phyloP scores from a whole-genome alignment of 2,113 vertebrate species.

The Aleadryas rufinucha region DNA sequence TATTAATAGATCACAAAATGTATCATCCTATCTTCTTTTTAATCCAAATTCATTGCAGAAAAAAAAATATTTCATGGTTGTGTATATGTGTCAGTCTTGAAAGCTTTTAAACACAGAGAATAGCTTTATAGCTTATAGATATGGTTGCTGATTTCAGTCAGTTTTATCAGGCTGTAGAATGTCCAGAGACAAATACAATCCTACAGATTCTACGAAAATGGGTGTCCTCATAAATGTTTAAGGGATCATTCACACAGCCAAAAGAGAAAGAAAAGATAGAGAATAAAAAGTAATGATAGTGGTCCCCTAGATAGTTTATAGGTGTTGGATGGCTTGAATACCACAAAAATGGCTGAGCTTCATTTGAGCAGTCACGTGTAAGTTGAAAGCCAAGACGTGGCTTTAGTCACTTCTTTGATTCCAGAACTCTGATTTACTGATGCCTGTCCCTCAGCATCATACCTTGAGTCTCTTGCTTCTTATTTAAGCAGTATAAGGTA shows the following conservation, averaged over 20 bases:
- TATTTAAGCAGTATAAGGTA: neutral
- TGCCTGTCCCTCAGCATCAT: neutral
- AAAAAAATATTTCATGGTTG: neutral
- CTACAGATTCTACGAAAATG: neutral
- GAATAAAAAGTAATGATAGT: neutral
- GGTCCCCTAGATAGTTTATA: neutral
- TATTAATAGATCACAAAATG: neutral
- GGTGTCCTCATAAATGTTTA: neutral
- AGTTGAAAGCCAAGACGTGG: neutral
- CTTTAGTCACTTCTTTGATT: neutral
- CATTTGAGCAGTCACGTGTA: neutral
- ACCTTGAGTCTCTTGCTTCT: neutral
- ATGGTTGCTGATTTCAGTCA: neutral
- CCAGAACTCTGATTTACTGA: neutral
- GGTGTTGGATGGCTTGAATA: neutral
- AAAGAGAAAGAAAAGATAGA: neutral
- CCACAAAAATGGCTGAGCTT: neutral
- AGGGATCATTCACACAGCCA: neutral
- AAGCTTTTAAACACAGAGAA: neutral
- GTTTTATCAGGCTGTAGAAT: neutral
- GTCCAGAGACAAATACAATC: neutral
- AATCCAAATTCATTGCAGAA: neutral
- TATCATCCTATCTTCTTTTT: neutral
- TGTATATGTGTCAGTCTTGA: neutral
- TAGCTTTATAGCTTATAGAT: neutral